Base-by-base conservation (phyloP, 2,113 vertebrate genomes). In the Scytalopus superciliaris region DNA sequence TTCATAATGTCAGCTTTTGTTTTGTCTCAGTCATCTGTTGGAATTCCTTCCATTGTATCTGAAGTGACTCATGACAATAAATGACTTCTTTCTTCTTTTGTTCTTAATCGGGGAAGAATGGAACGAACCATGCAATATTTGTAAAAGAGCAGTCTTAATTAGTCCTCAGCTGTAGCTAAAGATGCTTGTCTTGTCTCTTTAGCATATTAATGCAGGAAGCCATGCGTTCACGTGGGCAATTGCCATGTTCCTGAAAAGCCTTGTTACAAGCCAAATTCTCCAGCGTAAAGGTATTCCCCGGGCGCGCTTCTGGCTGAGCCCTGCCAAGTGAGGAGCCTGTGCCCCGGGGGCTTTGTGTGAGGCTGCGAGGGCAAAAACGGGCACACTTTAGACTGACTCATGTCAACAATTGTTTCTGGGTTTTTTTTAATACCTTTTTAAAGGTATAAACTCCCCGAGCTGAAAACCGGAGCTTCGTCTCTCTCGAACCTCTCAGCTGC, bases 1-100 rank as follows among this genome's bases (percentile, higher is more conserved):
- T 98, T 98, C 96, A 97, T 97, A 97, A 97, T 97, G 98, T 97
- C 97, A 97, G 97, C 97, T 96, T 98, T 98, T 98, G 98, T 98
- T 98, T 98, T 98, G 97, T 98, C 97, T 98, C 97, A 94, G 92
- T 97, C 95, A 96, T 97, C 94, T 96, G 96, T 94, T 97, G 97
- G 98, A 98, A 98, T 98, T 97, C 97, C 96, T 98, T 98, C 97
- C 96, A 98, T 98, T 98, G 97, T 98, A 97, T 96, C 97, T 97
- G 94, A 96, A 97, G 97, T 98, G 97, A 98, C 96, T 98, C 98
- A 97, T 96, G 97, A 97, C 97, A 97, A 96, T 97, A 98, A 98
- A 97, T 93, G 96, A 97, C 97, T 97, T 95, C 95, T 96, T 97
- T 97, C 89, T 95, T 97, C 97, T 97, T 98, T 98, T 97, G 96